Evolutionary conservation across 2,113 vertebrate genomes (phyloP).

Genomic region (Rallus limicola): DNA sequence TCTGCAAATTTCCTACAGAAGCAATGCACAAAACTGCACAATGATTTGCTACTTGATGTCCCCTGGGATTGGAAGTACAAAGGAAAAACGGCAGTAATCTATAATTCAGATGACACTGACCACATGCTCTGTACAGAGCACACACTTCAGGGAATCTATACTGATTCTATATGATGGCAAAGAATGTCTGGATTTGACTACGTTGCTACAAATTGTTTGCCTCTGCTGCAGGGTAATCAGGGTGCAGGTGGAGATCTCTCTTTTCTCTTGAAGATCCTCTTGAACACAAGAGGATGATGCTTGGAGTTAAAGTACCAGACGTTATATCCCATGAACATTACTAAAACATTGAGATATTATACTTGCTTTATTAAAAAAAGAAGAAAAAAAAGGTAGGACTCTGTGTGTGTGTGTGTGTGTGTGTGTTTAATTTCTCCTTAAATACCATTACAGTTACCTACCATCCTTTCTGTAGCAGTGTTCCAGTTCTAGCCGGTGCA

Average conservation of each 20-base stretch:
- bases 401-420: neutral
- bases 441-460: conserved; percentile 35
- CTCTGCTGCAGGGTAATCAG: neutral
- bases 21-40: neutral
- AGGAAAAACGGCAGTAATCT: neutral
- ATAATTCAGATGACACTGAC: neutral
- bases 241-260: neutral
- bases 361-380: neutral
- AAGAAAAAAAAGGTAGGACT: rapidly evolving
- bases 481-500: conserved; percentile 89
- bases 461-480: conserved; percentile 97
- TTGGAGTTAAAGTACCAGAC: neutral
- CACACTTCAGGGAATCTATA: neutral
- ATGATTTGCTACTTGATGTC: neutral
- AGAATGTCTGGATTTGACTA: neutral
- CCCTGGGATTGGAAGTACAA: neutral
- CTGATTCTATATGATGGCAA: neutral
- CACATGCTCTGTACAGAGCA: neutral
- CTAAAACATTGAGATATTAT: neutral
- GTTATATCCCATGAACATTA: neutral
- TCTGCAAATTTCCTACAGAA: neutral
- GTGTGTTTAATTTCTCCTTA: neutral
- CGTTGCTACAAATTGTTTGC: neutral
- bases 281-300: neutral
- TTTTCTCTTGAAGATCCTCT: neutral